Conservation (phyloP, 2,113 vertebrate species). For the Zosterops borbonicus region DNA sequence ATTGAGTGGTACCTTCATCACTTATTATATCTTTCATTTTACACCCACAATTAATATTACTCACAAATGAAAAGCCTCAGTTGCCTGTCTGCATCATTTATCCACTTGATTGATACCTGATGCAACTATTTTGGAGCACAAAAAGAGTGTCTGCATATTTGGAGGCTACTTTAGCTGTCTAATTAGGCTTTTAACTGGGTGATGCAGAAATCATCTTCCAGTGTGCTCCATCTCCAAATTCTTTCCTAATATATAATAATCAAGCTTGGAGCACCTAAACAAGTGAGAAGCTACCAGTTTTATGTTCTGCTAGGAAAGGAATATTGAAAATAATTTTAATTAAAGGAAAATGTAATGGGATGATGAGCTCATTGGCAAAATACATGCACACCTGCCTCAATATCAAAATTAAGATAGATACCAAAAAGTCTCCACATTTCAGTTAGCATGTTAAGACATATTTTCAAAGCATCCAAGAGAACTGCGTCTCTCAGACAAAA, state of each 20-base stretch:
- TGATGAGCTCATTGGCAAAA: neutral
- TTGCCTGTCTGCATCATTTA: constrained; percentile 17
- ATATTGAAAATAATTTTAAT: neutral
- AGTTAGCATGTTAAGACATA: neutral
- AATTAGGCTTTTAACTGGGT: constrained; percentile 4
- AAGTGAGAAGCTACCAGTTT: neutral
- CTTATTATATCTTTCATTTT: constrained; percentile 40
- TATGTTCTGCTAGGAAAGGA: neutral
- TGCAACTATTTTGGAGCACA: neutral
- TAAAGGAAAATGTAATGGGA: neutral
- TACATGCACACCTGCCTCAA: neutral
- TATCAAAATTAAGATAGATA: neutral
- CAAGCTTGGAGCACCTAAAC: neutral
- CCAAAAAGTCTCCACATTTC: neutral
- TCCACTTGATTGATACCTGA: constrained; percentile 33
- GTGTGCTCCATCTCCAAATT: neutral
- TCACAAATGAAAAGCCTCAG: constrained; percentile 17
- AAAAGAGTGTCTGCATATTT: neutral
- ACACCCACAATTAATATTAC: constrained; percentile 53
- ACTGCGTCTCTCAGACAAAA: neutral
- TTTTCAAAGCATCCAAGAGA: neutral
- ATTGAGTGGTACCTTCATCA: constrained; percentile 35
- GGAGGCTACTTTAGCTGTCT: neutral
- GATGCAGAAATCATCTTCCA: neutral
- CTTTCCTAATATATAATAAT: neutral